phyloP scores from a whole-genome alignment of 2,888 invertebrate species.

The Adineta ricciae region DNA sequence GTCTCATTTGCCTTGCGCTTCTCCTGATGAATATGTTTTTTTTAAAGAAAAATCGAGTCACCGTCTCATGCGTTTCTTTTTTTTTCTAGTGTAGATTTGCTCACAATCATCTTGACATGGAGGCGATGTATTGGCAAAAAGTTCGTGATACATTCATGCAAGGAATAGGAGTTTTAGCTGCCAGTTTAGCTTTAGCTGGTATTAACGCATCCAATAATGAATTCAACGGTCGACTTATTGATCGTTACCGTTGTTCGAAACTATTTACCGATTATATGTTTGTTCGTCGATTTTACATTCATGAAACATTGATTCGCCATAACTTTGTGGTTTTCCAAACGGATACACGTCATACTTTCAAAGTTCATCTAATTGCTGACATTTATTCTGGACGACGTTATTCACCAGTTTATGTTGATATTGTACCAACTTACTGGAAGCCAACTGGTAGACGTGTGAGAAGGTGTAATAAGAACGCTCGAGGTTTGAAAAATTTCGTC shows the following conservation, averaged over 20 bases:
- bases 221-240: neutral
- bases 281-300: neutral
- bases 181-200: neutral
- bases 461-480: neutral
- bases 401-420: neutral
- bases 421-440: neutral
- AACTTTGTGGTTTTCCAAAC: neutral
- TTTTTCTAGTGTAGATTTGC: no score
- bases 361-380: neutral
- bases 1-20: no score
- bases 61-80: no score
- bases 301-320: neutral
- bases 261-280: neutral
- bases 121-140: no score
- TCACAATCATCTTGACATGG: no score
- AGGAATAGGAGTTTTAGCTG: neutral
- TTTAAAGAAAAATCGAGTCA: no score
- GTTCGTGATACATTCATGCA: no score
- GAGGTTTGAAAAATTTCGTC: neutral
- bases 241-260: neutral
- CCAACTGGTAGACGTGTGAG: neutral
- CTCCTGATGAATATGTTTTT: no score
- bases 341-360: neutral
- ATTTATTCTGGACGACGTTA: neutral
- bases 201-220: neutral